phyloP scores from a whole-genome alignment of 2,113 vertebrate species.

The Cyrtonyx montezumae region DNA sequence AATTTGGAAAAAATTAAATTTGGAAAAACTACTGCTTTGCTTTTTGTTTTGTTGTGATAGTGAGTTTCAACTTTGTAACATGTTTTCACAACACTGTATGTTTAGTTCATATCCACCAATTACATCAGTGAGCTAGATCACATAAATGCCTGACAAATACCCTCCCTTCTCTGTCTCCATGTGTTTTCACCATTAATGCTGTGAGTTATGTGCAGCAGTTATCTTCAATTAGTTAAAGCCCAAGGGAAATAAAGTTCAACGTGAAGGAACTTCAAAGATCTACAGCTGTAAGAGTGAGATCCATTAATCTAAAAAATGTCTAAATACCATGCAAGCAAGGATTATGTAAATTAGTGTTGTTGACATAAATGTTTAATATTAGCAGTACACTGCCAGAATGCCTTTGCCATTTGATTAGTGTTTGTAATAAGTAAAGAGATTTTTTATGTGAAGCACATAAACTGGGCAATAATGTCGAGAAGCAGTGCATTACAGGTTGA shows the following conservation, averaged over 20 bases:
- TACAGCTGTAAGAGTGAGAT: neutral
- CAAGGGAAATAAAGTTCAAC: constrained; percentile 3
- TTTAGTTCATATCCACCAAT: neutral
- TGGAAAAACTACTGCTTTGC: neutral
- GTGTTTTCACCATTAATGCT: neutral
- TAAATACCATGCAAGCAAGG: neutral
- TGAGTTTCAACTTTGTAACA: neutral
- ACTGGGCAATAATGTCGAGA: constrained; percentile 20
- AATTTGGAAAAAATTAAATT: constrained; percentile 11
- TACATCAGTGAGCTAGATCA: neutral
- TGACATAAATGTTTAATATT: constrained; percentile 57
- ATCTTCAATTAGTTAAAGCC: constrained; percentile 12
- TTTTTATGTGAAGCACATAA: neutral
- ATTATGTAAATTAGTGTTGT: constrained; percentile 39
- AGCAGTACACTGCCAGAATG: neutral
- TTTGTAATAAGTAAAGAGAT: constrained; percentile 4
- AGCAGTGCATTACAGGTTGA: constrained; percentile 4
- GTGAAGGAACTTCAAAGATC: constrained; percentile 1
- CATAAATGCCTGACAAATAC: neutral
- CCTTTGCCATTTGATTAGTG: constrained; percentile 24
- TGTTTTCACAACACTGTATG: neutral
- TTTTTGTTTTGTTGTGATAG: neutral
- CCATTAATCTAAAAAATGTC: constrained; percentile 20
- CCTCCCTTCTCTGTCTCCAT: neutral
- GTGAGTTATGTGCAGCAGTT: neutral